Conservation (phyloP, 2,113 vertebrate species). For the Pseudorectes ferrugineus region DNA sequence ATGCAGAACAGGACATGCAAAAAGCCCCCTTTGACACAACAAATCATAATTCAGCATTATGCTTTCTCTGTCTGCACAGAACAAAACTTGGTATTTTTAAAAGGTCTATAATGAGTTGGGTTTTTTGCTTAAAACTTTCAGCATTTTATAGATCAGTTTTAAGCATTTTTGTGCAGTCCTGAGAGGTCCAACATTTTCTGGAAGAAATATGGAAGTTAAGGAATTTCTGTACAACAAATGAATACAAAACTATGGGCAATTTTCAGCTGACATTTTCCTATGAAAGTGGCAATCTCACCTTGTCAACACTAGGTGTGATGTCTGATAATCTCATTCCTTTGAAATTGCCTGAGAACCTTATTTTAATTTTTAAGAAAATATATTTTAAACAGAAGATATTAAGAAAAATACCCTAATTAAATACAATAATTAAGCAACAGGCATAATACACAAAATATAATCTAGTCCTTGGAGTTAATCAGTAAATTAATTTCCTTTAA, state of each 20-base stretch:
- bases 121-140: not conserved
- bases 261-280: not conserved
- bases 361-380: not conserved
- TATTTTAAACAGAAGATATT: not conserved
- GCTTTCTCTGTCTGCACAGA: not conserved
- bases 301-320: not conserved
- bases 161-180: not conserved
- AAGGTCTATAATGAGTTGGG: fast-evolving
- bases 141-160: not conserved
- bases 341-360: not conserved
- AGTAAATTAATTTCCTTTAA: not conserved
- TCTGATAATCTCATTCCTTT: not conserved
- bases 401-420: not conserved
- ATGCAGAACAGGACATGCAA: not conserved
- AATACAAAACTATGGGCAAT: not conserved
- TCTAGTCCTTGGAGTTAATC: not conserved
- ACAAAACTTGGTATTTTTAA: not conserved
- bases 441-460: not conserved
- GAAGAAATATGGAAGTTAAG: not conserved
- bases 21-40: not conserved
- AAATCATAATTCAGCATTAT: not conserved
- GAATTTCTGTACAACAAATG: not conserved
- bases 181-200: fast-evolving
- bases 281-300: not conserved
- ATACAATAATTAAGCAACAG: not conserved